Evolutionary conservation across 2,888 invertebrate genomes (phyloP), one percentile per base, ranked within the genome.

Genomic region (Drosophila mimica): DNA sequence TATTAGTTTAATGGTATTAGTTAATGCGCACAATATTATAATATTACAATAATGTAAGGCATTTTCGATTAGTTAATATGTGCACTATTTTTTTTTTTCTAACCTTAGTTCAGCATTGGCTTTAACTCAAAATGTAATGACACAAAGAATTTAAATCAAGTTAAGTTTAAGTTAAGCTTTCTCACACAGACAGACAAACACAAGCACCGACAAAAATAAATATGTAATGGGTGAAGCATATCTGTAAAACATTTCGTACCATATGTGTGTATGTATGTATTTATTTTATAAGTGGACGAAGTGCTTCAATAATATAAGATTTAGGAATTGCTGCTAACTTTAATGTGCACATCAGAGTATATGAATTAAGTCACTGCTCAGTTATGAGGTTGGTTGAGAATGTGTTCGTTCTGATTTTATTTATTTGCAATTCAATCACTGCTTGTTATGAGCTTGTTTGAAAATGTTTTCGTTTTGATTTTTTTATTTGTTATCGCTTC

Each of bases 221-320:
- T 54, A 59, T 67, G 48, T 76, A 76, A 70, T 58, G 60, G 53
- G 61, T 38, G 78, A 78, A 77, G 78, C 77, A 77, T 77, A 77
- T 77, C 77, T 74, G 51, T 66, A 63, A 78, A 65, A 59, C 74
- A 74, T 62, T 62, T 63, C 65, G 13, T 48, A 65, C 62, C 77
- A 76, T 60, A 67, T 72, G 51, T 59, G 61, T 74, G 33, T 64
- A 62, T 46, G 40, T 46, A 30, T 57, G 36, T 31, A 33, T 60
- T 33, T 62, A 59, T 62, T 48, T 7, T n/a, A 46, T 2, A 11
- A 28, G 2, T 28, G 25, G 2, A 17, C 15, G 15, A 20, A 33
- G 8, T 20, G 15, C 33, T 20, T 33, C 20, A 40, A n/a, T 9
- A n/a, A n/a, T n/a, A 40, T n/a, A n/a, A 40, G 20, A 40, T 40